Evolutionary conservation across 2,797 vertebrate species (phyloP).

Genomic region (Sarcophilus harrisii): DNA sequence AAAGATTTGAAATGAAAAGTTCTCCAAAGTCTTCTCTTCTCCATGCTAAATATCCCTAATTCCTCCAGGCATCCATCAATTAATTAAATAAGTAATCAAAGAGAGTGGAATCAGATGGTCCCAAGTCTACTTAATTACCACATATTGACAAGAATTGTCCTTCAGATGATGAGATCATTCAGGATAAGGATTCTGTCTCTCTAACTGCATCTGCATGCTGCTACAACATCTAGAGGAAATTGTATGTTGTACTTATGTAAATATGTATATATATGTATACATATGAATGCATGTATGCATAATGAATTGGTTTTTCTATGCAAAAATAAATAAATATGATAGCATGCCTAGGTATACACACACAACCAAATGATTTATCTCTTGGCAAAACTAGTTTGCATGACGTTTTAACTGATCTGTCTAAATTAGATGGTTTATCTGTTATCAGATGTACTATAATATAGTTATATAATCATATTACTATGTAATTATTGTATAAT

Average conservation of each 20-base stretch:
- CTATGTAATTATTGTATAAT: too few relatives aligned
- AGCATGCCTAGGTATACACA: too few relatives aligned
- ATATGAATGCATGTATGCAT: background rate
- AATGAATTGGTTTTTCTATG: too few relatives aligned
- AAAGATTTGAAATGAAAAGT: background rate
- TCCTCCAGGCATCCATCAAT: background rate
- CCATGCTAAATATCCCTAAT: background rate
- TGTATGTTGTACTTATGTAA: background rate
- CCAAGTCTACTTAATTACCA: background rate
- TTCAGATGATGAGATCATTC: background rate
- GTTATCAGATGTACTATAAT: background rate
- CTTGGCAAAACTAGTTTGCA: background rate
- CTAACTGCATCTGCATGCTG: background rate
- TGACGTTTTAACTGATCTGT: background rate
- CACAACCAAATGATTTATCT: too few relatives aligned
- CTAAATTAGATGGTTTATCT: background rate
- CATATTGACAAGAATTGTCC: background rate
- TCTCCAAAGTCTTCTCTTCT: background rate
- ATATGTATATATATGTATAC: too few relatives aligned
- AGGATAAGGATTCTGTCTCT: background rate
- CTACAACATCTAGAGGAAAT: background rate
- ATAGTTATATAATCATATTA: too few relatives aligned
- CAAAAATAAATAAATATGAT: too few relatives aligned
- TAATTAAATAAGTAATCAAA: background rate
- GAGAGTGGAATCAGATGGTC: background rate